Evolutionary conservation across 2,797 vertebrate genomes (phyloP).

Genomic region (Alauda arvensis): DNA sequence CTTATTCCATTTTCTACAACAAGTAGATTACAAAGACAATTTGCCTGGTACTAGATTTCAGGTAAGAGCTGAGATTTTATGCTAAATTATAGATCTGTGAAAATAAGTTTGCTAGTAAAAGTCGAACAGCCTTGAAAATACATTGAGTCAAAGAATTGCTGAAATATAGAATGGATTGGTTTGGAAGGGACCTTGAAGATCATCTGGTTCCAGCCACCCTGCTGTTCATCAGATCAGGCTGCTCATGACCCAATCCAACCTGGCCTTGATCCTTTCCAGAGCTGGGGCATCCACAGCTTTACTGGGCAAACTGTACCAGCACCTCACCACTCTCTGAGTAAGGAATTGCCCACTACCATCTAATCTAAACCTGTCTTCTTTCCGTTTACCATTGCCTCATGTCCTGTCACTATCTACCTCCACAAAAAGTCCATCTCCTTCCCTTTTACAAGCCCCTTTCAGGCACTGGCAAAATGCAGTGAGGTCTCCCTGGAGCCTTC

Average conservation of each 20-base stretch:
- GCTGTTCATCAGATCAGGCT: background rate
- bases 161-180: no score
- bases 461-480: background rate
- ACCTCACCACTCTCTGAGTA: background rate
- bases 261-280: background rate
- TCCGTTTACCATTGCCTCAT: background rate
- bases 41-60: slow-evolving; percentile 31
- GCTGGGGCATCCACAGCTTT: background rate
- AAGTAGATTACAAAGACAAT: slow-evolving; percentile 5
- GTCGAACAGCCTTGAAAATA: slow-evolving; percentile 11
- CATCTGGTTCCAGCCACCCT: background rate
- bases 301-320: background rate
- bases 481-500: background rate
- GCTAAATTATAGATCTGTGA: background rate
- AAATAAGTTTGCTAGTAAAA: slow-evolving; percentile 17
- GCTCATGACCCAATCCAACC: background rate
- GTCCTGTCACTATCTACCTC: no score
- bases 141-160: background rate
- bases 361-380: background rate
- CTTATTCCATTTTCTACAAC: background rate
- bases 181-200: background rate
- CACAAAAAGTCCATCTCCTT: background rate
- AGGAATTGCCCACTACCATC: background rate
- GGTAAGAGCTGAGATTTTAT: slow-evolving; percentile 33
- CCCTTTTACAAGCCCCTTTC: background rate